Percentiles rank a stretch among this genome's conserved stretches.
Conservation (phyloP, 2,113 vertebrate genomes). For the Ceyx cyanopectus region DNA sequence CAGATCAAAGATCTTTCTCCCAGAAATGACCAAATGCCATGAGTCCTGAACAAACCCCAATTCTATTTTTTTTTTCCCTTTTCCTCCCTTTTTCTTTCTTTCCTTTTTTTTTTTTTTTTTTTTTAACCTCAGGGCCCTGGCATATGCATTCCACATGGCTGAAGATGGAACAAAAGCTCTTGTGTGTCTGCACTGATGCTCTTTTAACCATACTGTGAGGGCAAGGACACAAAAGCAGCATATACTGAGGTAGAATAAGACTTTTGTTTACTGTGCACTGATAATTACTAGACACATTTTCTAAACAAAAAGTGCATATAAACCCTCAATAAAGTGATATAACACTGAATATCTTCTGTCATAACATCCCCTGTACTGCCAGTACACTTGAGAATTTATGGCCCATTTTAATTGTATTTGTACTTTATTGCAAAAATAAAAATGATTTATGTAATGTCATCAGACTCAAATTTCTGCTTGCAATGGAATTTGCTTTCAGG, state of each 20-base stretch:
- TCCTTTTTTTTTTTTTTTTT: not conserved
- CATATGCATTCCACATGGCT: conserved; percentile 92
- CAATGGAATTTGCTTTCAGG: conserved; percentile 34
- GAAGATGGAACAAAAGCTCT: conserved; percentile 83
- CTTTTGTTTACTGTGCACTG: conserved; percentile 33
- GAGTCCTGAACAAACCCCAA: conserved; percentile 76
- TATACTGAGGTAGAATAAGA: conserved; percentile 19
- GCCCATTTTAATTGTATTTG: conserved; percentile 12
- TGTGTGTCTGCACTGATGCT: conserved; percentile 58
- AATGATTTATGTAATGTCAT: not conserved
- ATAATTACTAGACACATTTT: conserved; percentile 18
- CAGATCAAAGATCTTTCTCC: conserved; percentile 83
- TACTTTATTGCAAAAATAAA: not conserved
- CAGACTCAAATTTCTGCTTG: conserved; percentile 2
- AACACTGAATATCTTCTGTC: conserved; percentile 13
- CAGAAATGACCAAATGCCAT: conserved; percentile 81
- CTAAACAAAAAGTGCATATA: conserved; percentile 30
- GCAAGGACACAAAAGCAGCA: conserved; percentile 16
- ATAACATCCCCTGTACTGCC: not conserved
- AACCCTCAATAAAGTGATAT: conserved; percentile 16
- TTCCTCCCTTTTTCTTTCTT: not conserved
- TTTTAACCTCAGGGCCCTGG: conserved; percentile 72
- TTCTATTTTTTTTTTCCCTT: not conserved
- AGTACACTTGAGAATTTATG: conserved; percentile 27
- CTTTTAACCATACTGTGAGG: conserved; percentile 54